Base-by-base conservation (phyloP, 92 coral and sea anemone species). In the Phenganax marumi region DNA sequence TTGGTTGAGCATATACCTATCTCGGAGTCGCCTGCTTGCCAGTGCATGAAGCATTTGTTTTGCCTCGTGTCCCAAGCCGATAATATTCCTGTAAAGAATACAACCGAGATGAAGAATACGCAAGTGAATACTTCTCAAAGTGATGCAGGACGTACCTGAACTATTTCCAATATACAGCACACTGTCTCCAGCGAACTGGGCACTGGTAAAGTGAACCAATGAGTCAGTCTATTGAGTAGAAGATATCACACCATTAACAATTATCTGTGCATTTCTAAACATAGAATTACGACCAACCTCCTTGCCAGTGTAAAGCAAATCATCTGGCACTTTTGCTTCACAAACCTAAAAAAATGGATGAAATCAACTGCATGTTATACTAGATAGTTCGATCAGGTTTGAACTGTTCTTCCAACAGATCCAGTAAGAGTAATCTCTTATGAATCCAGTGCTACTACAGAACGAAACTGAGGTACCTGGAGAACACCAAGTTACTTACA, bases 11-110 rank as follows among this genome's bases (percentile, higher is more conserved):
- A 52, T 76, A 23, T 85, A 95, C 98, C 96, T 26, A 95, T 95
- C 76, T 95, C 98, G 3, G 91, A 73, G 6, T 91, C 82, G 70
- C 92, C 98, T 18, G 93, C 98, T 80, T 95, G 87, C 98, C 98
- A 95, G 82, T 95, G 98, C 58, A 95, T 88, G 58, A 95, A 95
- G 64, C 98, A 95, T 74, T 92, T 92, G 85, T 95, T 95, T 51
- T 95, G 98, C 57, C 97, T 89, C 14, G 98, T 92, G 66, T 95
- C 98, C 98, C 98, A 95, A 1, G 97, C 98, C 18, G 97, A 92
- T 54, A 95, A 86, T 84, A 95, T 85, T 3, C 98, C 98, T 93
- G 64, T 33, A 33, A 33, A 4, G 1, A 33, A 33, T 33, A 4
- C 43, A 33, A 33, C 43, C 7, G 43, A 66, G 48, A 25, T 39